phyloP scores from a whole-genome alignment of 2,797 vertebrate genomes.

The Varecia variegata region DNA sequence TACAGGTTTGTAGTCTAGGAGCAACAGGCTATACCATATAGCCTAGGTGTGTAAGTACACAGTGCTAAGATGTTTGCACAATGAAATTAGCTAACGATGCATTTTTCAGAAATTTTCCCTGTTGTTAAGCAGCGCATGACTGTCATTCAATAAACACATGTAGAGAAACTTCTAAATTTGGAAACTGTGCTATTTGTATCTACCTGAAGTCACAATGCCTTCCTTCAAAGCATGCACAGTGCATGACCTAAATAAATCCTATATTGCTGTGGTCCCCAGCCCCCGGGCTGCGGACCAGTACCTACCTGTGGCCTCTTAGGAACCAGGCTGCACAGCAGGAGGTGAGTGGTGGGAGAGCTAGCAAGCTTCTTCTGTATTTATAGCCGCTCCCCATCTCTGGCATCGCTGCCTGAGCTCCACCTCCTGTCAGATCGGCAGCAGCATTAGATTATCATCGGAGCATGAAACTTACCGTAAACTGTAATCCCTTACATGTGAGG shows the following conservation, averaged over 20 bases:
- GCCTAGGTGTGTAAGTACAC: background rate
- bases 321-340: too few species aligned
- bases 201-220: background rate
- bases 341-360: too few species aligned
- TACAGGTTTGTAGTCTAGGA: background rate
- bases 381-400: too few species aligned
- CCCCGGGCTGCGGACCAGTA: rapidly evolving
- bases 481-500: too few species aligned
- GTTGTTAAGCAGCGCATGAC: background rate
- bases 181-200: background rate
- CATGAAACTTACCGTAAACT: too few species aligned
- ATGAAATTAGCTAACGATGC: background rate
- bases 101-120: background rate
- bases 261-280: too few species aligned
- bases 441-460: too few species aligned
- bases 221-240: background rate
- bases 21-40: background rate
- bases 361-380: too few species aligned
- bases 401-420: too few species aligned
- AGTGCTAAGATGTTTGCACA: background rate
- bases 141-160: background rate
- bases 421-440: too few species aligned
- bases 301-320: too few species aligned
- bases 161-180: background rate
- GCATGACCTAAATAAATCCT: background rate